A percentile compares a stretch with the other conserved stretches of the same genome.
phyloP scores from a whole-genome alignment of 2,888 invertebrate species.

The Osmoderma eremita region DNA sequence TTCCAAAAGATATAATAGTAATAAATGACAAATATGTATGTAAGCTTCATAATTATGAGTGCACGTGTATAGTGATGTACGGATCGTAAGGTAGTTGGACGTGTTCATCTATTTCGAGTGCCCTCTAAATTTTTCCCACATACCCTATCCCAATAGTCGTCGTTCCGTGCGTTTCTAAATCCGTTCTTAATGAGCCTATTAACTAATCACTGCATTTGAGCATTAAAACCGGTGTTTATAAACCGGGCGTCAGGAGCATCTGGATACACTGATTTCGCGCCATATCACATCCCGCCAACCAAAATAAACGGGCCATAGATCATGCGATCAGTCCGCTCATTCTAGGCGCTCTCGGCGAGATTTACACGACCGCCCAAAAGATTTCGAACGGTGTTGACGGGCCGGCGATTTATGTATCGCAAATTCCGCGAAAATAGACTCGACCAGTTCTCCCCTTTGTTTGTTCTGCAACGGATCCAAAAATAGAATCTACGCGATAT shows the following conservation, averaged over 20 bases:
- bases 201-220: conserved; percentile 62
- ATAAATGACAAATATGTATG: no score
- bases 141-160: conserved; percentile 39
- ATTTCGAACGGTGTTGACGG: not conserved
- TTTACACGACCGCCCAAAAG: conserved; percentile 41
- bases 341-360: conserved; percentile 20
- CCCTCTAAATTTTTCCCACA: conserved; percentile 35
- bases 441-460: not conserved
- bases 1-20: no score
- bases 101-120: not conserved
- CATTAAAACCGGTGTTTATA: conserved; percentile 61
- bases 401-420: not conserved
- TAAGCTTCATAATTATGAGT: no score
- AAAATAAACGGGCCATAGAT: conserved; percentile 34
- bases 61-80: no score
- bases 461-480: not conserved
- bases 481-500: not conserved
- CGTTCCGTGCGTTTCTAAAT: conserved; percentile 53
- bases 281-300: conserved; percentile 49
- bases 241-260: conserved; percentile 53
- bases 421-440: not conserved
- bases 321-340: conserved; percentile 33
- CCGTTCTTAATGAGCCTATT: conserved; percentile 61
- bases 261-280: conserved; percentile 52
- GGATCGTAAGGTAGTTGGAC: not conserved